phyloP scores from a whole-genome alignment of 2,113 vertebrate species.

The Nycticryphes semicollaris region DNA sequence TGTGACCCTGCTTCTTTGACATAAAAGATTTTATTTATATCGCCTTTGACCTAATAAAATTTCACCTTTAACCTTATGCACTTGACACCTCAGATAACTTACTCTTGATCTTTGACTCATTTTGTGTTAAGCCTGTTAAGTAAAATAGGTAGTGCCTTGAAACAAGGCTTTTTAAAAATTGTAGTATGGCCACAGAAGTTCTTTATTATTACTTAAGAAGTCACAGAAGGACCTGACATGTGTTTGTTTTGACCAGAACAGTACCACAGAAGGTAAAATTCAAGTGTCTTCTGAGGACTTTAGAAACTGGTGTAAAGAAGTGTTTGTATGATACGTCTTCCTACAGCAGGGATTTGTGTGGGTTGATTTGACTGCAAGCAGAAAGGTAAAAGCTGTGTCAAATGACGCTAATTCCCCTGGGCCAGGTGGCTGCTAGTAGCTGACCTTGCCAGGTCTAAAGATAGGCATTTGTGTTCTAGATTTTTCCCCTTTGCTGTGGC shows the following conservation, averaged over 20 bases:
- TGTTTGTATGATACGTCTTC: not conserved
- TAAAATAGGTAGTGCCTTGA: conserved; percentile 32
- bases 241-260: not conserved
- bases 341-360: not conserved
- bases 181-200: not conserved
- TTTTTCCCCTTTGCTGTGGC: not conserved
- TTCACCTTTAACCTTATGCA: conserved; percentile 77
- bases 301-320: not conserved
- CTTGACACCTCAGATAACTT: conserved; percentile 76
- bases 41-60: conserved; percentile 82
- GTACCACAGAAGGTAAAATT: not conserved
- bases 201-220: conserved; percentile 12
- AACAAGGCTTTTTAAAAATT: conserved; percentile 40
- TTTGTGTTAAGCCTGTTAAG: conserved; percentile 70
- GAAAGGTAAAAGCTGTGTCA: not conserved
- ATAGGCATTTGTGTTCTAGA: not conserved
- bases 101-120: conserved; percentile 78
- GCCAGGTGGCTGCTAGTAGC: not conserved
- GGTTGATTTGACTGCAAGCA: not conserved
- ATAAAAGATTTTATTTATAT: conserved; percentile 80
- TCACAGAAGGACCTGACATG: not conserved
- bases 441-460: not conserved
- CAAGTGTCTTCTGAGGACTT: not conserved
- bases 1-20: conserved; percentile 73
- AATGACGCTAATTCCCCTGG: not conserved